Percentiles rank a stretch among this genome's conserved stretches.
Conservation (phyloP, 1,140 invertebrate species). For the Zaprionus taronus region DNA sequence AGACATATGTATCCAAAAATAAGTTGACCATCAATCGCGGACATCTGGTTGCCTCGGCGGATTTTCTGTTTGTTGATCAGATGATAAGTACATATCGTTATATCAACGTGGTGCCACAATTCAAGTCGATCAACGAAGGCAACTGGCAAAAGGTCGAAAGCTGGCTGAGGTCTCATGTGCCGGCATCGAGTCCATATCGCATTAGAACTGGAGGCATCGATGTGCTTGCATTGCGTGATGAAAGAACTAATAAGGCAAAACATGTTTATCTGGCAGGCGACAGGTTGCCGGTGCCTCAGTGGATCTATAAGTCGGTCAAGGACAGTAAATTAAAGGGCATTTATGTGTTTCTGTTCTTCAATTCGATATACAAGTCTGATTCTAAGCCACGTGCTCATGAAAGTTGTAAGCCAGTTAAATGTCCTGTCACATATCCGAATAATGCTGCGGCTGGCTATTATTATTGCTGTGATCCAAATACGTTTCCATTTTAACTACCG, state of each 20-base stretch:
- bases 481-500: conserved; percentile 41
- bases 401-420: conserved; percentile 37
- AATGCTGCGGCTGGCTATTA: conserved; percentile 39
- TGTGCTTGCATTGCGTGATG: conserved; percentile 32
- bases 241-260: not conserved
- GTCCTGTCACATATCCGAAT: conserved; percentile 41
- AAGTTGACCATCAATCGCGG: conserved; percentile 63
- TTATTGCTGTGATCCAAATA: conserved; percentile 62
- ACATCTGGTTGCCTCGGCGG: conserved; percentile 68
- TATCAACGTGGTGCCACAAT: conserved; percentile 67
- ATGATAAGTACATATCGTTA: conserved; percentile 73
- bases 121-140: conserved; percentile 67
- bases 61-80: conserved; percentile 66
- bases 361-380: conserved; percentile 36
- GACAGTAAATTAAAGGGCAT: conserved; percentile 33
- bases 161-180: conserved; percentile 55
- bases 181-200: conserved; percentile 12
- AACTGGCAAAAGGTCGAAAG: conserved; percentile 67
- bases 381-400: conserved; percentile 13
- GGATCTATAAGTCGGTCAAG: conserved; percentile 64
- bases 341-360: conserved; percentile 60
- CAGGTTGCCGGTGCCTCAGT: conserved; percentile 59
- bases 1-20: conserved; percentile 29
- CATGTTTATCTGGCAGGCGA: conserved; percentile 27
- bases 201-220: conserved; percentile 55